Percentiles rank a stretch among this genome's conserved stretches.
Evolutionary conservation across 2,113 vertebrate genomes (phyloP).

Genomic region (Corvus moneduloides): DNA sequence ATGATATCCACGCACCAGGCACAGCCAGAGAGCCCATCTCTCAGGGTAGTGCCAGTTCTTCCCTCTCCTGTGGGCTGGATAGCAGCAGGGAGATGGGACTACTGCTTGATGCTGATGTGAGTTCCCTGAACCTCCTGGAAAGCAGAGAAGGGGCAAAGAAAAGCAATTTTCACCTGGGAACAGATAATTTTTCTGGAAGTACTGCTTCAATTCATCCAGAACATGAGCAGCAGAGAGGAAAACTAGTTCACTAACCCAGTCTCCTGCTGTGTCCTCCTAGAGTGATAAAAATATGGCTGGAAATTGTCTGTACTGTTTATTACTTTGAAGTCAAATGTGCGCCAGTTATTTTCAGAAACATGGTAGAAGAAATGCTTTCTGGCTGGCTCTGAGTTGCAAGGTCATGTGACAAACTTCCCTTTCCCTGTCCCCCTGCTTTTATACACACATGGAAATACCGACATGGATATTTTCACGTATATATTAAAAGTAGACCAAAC

Average conservation of each 20-base stretch:
- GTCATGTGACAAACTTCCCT: conserved; percentile 12
- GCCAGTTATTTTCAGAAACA: conserved; percentile 33
- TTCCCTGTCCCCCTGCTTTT: conserved; percentile 15
- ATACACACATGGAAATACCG: background rate
- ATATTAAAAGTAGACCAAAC: background rate
- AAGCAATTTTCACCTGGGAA: background rate
- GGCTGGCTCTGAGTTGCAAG: background rate
- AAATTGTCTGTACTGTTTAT: conserved; percentile 49
- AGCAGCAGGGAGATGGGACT: background rate
- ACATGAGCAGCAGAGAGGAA: background rate
- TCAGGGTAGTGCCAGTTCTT: background rate
- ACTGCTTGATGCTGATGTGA: background rate
- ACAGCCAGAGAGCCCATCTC: background rate
- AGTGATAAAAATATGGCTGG: conserved; percentile 42
- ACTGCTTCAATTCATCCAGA: background rate
- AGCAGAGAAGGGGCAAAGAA: background rate
- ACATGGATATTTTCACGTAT: background rate
- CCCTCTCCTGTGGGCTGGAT: background rate
- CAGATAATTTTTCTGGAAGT: background rate
- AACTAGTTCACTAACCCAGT: background rate
- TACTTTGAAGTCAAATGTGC: conserved; percentile 31
- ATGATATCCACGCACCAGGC: background rate
- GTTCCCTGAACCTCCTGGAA: background rate
- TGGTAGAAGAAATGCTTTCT: conserved; percentile 3
- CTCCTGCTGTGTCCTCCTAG: background rate